Evolutionary conservation across 30 jellyfish, hydroid and myxozoan genomes (phyloP).

Genomic region (Aurelia aurita): DNA sequence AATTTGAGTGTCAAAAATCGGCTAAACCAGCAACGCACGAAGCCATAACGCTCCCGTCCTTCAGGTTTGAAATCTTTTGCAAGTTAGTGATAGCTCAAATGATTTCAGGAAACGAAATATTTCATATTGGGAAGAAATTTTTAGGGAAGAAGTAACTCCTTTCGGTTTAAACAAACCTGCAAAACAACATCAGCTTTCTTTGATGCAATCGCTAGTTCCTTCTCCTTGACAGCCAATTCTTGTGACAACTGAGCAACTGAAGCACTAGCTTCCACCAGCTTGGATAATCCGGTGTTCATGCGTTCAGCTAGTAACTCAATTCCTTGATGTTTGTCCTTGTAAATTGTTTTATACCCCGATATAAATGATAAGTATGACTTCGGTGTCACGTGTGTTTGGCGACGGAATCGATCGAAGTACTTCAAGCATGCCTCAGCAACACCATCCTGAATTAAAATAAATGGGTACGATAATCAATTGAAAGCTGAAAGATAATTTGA

Average conservation of each 20-base stretch:
- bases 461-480: too few relatives aligned
- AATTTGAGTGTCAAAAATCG: too few relatives aligned
- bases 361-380: slow-evolving; percentile 89
- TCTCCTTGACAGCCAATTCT: slow-evolving; percentile 87
- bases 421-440: slow-evolving; percentile 82
- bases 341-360: slow-evolving; percentile 71
- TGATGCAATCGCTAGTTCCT: slow-evolving; percentile 88
- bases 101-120: too few relatives aligned
- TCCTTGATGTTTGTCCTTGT: slow-evolving; percentile 76
- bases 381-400: slow-evolving; percentile 97
- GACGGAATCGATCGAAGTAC: slow-evolving; percentile 86
- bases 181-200: slow-evolving; percentile 89
- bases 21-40: too few relatives aligned
- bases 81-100: too few relatives aligned
- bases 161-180: slow-evolving; percentile 37
- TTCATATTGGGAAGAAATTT: too few relatives aligned
- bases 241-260: slow-evolving; percentile 88
- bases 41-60: too few relatives aligned
- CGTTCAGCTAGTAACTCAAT: slow-evolving; percentile 75
- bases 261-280: slow-evolving; percentile 86
- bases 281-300: slow-evolving; percentile 86
- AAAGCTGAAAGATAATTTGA: too few relatives aligned
- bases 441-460: slow-evolving; percentile 53
- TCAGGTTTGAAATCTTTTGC: too few relatives aligned
- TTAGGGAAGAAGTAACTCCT: too few relatives aligned